These are phyloP conservation scores for Bradypodion pumilum DNA, from an alignment of 2,797 vertebrate genomes.

Conservation along the genomic window DNA sequence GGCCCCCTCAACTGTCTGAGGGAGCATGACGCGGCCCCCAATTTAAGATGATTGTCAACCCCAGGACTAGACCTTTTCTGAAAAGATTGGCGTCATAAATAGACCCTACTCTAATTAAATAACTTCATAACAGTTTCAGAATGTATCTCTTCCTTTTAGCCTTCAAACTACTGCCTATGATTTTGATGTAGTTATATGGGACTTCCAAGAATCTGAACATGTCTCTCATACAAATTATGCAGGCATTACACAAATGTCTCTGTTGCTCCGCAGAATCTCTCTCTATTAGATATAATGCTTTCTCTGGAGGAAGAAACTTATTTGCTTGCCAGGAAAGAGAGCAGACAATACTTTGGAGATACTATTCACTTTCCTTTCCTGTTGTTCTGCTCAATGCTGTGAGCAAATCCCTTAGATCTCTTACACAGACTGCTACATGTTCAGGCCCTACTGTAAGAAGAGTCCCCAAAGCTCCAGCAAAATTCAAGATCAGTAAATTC, in stretches of 20 bases:
- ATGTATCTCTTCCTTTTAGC: slow-evolving; percentile 15
- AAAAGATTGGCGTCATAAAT: slow-evolving; percentile 24
- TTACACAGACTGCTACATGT: not conserved
- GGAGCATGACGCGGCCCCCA: no score
- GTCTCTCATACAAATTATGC: slow-evolving; percentile 19
- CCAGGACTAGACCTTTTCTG: slow-evolving; percentile 37
- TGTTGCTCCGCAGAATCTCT: not conserved
- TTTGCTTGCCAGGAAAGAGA: not conserved
- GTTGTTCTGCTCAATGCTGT: slow-evolving; percentile 3
- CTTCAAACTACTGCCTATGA: no score
- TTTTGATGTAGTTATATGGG: no score
- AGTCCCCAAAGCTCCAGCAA: not conserved
- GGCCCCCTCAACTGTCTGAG: no score
- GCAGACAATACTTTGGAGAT: not conserved
- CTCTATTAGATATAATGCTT: not conserved
- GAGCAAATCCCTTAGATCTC: slow-evolving; percentile 15
- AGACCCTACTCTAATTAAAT: slow-evolving; percentile 45
- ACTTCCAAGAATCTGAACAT: slow-evolving; percentile 13
- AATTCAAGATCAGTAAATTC: no score
- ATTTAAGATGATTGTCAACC: no score
- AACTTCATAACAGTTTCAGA: not conserved
- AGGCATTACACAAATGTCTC: slow-evolving; percentile 18
- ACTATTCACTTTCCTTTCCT: slow-evolving; percentile 25
- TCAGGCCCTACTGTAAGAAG: not conserved
- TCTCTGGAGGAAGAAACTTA: not conserved